These are phyloP conservation scores for Microtus agrestis DNA, from an alignment of 2,797 vertebrate species.

Conservation along the genomic window DNA sequence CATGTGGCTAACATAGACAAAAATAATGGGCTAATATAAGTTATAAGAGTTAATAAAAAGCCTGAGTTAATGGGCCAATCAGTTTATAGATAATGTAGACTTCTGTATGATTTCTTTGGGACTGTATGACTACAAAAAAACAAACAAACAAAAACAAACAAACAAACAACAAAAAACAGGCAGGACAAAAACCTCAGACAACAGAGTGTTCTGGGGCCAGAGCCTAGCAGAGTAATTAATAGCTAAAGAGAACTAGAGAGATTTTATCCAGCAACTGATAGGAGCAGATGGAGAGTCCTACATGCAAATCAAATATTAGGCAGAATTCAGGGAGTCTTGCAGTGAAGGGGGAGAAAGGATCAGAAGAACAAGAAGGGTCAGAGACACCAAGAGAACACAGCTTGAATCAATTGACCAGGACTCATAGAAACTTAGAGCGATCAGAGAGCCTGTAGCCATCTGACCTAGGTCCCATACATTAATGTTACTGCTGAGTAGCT, in stretches of 20 bases:
- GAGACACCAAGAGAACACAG: not conserved
- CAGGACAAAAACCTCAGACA: too few species aligned
- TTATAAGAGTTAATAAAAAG: too few species aligned
- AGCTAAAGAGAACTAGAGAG: not conserved
- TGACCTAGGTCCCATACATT: not conserved
- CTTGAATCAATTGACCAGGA: not conserved
- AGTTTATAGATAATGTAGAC: too few species aligned
- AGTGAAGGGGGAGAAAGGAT: not conserved
- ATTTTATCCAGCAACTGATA: not conserved
- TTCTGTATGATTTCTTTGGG: too few species aligned
- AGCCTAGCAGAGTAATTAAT: not conserved
- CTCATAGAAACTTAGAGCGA: not conserved
- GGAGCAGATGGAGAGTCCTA: not conserved
- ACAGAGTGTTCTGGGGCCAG: not conserved
- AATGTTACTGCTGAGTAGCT: not conserved
- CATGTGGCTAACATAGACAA: too few species aligned
- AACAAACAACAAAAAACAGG: too few species aligned
- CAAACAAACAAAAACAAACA: fast-evolving
- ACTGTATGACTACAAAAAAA: too few species aligned
- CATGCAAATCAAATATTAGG: not conserved
- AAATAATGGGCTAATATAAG: too few species aligned
- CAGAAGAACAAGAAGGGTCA: not conserved
- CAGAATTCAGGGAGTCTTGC: not conserved
- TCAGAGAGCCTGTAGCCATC: not conserved
- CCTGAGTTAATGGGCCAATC: too few species aligned